Conservation (phyloP, 2,113 vertebrate genomes). For the Mormoops blainvillei region DNA sequence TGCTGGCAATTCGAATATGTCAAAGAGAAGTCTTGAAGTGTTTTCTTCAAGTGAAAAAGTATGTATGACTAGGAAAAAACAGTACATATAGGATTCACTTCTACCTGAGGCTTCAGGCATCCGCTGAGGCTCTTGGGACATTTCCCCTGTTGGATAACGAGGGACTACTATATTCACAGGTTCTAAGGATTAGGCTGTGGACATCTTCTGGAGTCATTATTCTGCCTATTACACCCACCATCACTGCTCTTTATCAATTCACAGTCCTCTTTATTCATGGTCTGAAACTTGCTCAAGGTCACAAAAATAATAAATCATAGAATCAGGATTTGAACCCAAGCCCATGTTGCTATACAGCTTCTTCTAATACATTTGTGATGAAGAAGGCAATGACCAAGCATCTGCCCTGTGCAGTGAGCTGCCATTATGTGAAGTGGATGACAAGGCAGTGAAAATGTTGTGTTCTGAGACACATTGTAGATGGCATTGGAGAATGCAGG, state of each 20-base stretch:
- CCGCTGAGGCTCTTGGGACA: too few species aligned
- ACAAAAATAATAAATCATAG: conserved; percentile 18
- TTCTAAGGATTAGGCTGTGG: not conserved
- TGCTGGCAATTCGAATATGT: not conserved
- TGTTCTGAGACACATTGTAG: not conserved
- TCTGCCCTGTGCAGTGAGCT: not conserved
- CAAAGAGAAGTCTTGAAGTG: not conserved
- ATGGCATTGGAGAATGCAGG: not conserved
- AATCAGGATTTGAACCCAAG: not conserved
- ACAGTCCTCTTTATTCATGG: not conserved
- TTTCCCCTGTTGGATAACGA: not conserved
- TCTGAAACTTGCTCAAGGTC: not conserved
- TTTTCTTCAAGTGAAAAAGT: not conserved
- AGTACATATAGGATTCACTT: not conserved
- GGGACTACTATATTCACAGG: not conserved
- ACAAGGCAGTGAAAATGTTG: not conserved
- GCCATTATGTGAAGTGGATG: not conserved
- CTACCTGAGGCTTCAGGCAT: not conserved
- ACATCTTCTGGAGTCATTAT: not conserved
- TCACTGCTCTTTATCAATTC: not conserved
- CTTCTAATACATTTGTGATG: not conserved
- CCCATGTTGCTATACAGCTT: not conserved
- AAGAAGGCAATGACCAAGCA: not conserved
- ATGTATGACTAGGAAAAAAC: not conserved
- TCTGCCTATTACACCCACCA: not conserved